Percentiles rank a stretch among this genome's conserved stretches.
phyloP scores from a whole-genome alignment of 2,113 vertebrate genomes.

The Phyllostomus discolor region DNA sequence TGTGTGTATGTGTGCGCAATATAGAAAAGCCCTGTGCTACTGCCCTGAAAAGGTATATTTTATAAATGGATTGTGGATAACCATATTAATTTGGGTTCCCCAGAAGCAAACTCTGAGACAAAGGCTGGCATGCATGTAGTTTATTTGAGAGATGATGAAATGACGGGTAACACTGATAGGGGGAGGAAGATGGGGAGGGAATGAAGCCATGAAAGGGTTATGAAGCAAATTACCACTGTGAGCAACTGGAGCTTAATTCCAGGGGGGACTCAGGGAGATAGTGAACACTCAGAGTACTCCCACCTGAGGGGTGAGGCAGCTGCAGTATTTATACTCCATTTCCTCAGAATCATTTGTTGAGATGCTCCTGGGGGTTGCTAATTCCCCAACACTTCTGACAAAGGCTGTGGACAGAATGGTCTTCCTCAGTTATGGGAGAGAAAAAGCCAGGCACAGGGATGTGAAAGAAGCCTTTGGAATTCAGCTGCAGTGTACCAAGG shows the following conservation, averaged over 20 bases:
- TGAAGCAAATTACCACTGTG: not conserved
- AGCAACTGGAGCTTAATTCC: not conserved
- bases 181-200: not conserved
- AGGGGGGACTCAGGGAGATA: not conserved
- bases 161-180: not conserved
- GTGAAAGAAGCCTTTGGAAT: not conserved
- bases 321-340: not conserved
- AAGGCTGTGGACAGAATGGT: not conserved
- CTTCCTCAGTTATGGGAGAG: not conserved
- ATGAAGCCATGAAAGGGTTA: not conserved
- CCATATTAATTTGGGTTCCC: not conserved
- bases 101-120: not conserved
- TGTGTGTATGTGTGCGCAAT: not conserved
- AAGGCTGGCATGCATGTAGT: not conserved
- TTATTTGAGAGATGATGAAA: not conserved
- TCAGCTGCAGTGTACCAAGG: not conserved
- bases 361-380: not conserved
- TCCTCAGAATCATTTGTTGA: not conserved
- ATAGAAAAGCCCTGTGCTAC: not conserved
- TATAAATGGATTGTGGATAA: not conserved
- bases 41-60: not conserved
- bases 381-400: not conserved
- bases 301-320: not conserved
- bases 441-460: not conserved
- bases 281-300: not conserved